Evolutionary conservation across 2,797 vertebrate genomes (phyloP), one percentile per base, ranked within the genome.

Genomic region (Hemitrygon akajei): DNA sequence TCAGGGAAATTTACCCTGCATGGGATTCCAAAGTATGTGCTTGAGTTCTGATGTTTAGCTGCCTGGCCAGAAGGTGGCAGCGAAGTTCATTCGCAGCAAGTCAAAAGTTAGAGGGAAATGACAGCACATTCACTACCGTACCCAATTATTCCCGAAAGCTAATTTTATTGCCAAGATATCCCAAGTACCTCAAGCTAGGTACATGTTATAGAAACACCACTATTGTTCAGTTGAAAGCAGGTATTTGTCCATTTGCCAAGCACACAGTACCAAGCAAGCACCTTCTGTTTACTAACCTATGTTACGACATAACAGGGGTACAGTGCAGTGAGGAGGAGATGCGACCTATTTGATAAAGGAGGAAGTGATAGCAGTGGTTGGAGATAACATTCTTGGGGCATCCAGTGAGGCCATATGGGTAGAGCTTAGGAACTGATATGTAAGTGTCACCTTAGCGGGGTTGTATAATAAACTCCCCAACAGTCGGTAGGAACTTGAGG

Each of bases 51-150:
- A n/a, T 63, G 60, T 87, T 82, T 60, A 27, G 18, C 0, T 12
- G 84, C 37, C n/a, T 63, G 25, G 14, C 11, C 84, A 87, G 84
- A 12, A 87, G 84, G 84, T 87, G 84, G 27, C 84, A 87, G 84
- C 11, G 87, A 63, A 16, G 84, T 63, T 87, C 58, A 87, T n/a
- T 60, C 60, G 6, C 60, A 63, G 7, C 30, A 18, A 87, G 60
- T 12, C 56, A 87, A 27, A 86, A 86, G 25, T 82, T 7, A 84
- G 25, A 84, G 81, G 27, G 7, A 18, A 18, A 69, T 69, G 14
- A 20, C 14, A 69, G 66, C 0, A 1, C 10, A 69, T 79, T 79
- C 11, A 79, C n/a, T 79, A 14, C n/a, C 34, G 75, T 30, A 77
- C 30, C 9, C 30, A 77, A 34, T n/a, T 34, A 34, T 79, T 12